Evolutionary conservation across 2,797 vertebrate genomes (phyloP).

Genomic region (Momotus momota): DNA sequence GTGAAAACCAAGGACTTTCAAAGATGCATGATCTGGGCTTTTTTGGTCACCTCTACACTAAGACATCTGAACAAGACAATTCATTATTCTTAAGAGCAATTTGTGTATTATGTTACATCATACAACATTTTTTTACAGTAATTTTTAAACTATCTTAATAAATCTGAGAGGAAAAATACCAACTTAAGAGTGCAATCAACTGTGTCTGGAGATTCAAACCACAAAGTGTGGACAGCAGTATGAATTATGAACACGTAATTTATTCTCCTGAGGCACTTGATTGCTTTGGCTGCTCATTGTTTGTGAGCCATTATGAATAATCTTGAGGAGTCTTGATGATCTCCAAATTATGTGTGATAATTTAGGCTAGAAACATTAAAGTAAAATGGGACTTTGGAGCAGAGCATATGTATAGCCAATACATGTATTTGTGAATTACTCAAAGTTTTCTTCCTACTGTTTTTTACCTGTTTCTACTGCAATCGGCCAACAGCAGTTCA

Average conservation of each 20-base stretch:
- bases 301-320: conserved; percentile 7
- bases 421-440: not conserved
- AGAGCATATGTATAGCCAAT: not conserved
- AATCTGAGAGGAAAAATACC: not conserved
- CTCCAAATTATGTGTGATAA: conserved; percentile 14
- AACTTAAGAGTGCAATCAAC: not conserved
- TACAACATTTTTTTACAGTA: not conserved
- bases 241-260: conserved; percentile 8
- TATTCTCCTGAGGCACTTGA: not conserved
- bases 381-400: not conserved
- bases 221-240: conserved; percentile 8
- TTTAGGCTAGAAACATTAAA: not conserved
- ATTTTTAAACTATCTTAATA: conserved; percentile 10
- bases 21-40: not conserved
- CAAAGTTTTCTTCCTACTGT: not conserved
- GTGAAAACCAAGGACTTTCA: not conserved
- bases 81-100: not conserved
- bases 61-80: not conserved
- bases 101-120: not conserved
- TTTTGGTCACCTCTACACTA: not conserved
- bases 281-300: conserved; percentile 28
- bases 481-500: not conserved
- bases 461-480: not conserved
- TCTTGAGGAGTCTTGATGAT: conserved; percentile 28
- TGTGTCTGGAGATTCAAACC: conserved; percentile 27